phyloP scores from a whole-genome alignment of 2,888 invertebrate genomes.

The Ferdinandea cuprea region DNA sequence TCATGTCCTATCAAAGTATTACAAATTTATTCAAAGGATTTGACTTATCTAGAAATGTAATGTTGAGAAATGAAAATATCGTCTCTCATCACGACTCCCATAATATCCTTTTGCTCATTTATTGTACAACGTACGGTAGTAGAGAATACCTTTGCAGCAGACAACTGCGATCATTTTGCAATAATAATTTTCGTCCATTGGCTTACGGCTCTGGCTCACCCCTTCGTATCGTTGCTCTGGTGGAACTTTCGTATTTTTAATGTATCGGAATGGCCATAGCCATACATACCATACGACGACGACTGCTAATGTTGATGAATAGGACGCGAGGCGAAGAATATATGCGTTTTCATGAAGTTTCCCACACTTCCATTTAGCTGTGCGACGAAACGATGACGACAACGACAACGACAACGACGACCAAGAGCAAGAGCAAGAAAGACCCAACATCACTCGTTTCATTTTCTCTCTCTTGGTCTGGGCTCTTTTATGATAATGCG shows the following conservation, averaged over 20 bases:
- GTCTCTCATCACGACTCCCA: no score
- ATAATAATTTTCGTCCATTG: conserved; percentile 31
- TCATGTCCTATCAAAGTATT: no score
- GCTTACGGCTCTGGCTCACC: conserved; percentile 23
- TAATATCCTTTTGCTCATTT: no score
- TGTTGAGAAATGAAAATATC: no score
- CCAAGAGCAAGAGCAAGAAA: no score
- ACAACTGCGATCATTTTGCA: conserved; percentile 33
- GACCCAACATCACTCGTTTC: conserved; percentile 50
- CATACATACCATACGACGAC: no score
- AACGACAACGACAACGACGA: no score
- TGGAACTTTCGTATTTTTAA: conserved; percentile 25
- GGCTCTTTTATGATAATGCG: conserved; percentile 60
- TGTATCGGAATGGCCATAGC: conserved; percentile 63
- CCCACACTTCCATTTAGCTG: conserved; percentile 54
- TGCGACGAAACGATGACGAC: conserved; percentile 21
- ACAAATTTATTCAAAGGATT: no score
- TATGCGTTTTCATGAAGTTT: conserved; percentile 44
- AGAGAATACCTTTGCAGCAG: neutral
- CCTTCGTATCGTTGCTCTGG: conserved; percentile 8
- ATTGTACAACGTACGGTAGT: neutral
- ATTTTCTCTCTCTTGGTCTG: conserved; percentile 60
- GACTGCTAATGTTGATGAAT: conserved; percentile 28
- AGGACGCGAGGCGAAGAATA: conserved; percentile 22
- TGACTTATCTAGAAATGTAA: no score